Evolutionary conservation across 2,113 vertebrate genomes (phyloP).

Genomic region (Loxodonta africana): DNA sequence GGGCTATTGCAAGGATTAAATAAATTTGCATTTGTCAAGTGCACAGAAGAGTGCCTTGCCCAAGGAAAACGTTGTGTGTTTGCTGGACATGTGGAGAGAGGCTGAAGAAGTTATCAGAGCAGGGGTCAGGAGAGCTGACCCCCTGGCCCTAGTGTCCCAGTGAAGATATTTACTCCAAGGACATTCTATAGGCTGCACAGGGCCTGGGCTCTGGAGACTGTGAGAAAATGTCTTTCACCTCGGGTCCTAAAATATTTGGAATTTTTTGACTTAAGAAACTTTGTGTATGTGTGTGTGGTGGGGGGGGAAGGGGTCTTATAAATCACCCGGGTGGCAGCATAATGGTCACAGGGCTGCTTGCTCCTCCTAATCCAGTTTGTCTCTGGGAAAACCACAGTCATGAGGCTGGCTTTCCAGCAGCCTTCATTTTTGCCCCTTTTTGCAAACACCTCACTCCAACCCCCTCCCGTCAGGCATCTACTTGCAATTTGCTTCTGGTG

Average conservation of each 20-base stretch:
- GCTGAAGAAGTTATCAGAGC: not conserved
- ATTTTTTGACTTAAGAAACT: not conserved
- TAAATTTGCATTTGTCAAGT: not conserved
- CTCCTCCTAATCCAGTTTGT: not conserved
- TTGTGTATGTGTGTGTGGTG: not conserved
- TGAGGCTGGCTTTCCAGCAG: not conserved
- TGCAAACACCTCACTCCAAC: not conserved
- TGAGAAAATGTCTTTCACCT: not conserved
- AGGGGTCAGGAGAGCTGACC: too few species aligned
- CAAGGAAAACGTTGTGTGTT: not conserved
- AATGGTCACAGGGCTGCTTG: not conserved
- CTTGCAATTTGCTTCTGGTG: conserved; percentile 37
- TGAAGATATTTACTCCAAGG: not conserved
- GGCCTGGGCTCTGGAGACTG: not conserved
- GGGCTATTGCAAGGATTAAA: not conserved
- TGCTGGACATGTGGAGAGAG: not conserved
- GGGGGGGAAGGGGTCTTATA: not conserved
- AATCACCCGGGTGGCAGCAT: not conserved
- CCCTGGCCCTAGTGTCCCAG: not conserved
- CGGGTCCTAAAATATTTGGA: not conserved
- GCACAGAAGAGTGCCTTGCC: not conserved
- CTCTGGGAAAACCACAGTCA: not conserved
- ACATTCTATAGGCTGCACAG: not conserved
- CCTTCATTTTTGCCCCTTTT: conserved; percentile 4
- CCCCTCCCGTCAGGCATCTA: not conserved